These are phyloP conservation scores for Subacronicta megacephala DNA, from an alignment of 2,888 invertebrate genomes.

Conservation along the genomic window DNA sequence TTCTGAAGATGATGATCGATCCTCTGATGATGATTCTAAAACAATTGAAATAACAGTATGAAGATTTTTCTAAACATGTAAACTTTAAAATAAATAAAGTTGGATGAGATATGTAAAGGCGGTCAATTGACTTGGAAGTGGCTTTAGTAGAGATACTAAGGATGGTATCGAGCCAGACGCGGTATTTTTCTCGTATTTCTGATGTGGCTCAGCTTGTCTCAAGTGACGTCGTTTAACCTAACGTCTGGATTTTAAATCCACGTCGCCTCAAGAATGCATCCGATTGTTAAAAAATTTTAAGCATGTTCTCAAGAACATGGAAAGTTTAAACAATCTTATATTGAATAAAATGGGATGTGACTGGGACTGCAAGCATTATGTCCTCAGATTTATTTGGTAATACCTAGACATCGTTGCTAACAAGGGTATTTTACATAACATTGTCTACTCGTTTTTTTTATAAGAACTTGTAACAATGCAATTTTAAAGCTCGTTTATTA, in stretches of 20 bases:
- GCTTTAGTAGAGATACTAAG: constrained; percentile 62
- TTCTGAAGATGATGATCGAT: constrained; percentile 87
- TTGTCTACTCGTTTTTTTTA: too few species aligned
- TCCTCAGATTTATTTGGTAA: constrained; percentile 26
- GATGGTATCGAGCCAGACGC: constrained; percentile 69
- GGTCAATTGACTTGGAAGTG: constrained; percentile 17
- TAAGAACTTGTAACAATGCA: constrained; percentile 10
- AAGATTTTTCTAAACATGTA: background rate
- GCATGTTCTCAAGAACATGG: constrained; percentile 36
- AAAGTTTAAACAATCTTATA: constrained; percentile 33
- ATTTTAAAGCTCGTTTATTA: constrained; percentile 23
- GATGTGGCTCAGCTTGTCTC: constrained; percentile 70
- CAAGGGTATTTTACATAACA: too few species aligned
- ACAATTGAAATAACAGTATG: constrained; percentile 60
- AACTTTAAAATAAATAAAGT: background rate
- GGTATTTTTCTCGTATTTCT: constrained; percentile 65
- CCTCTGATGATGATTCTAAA: constrained; percentile 84
- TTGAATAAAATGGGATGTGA: constrained; percentile 34
- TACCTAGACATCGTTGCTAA: too few species aligned
- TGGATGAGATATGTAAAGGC: background rate
- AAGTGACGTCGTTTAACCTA: constrained; percentile 74
- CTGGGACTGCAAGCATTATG: constrained; percentile 18
- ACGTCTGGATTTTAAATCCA: constrained; percentile 65
- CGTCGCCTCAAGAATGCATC: constrained; percentile 63
- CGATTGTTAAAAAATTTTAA: constrained; percentile 63